A percentile compares a stretch with the other conserved stretches of the same genome.
These are phyloP conservation scores for Euphonia xanthogaster DNA, from an alignment of 2,797 vertebrate species.

Conservation along the genomic window DNA sequence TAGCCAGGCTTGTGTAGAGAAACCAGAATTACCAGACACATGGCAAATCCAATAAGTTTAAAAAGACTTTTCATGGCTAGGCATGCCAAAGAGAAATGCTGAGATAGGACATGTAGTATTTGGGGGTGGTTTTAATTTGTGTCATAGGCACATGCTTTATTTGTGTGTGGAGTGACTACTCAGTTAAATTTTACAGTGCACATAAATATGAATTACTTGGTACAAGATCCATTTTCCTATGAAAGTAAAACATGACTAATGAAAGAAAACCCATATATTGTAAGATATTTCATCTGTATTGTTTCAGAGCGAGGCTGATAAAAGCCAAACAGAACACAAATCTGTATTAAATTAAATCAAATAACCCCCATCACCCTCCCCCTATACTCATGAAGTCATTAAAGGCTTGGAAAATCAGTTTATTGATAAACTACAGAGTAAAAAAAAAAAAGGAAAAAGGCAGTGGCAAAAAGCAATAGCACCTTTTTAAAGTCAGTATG, in stretches of 20 bases:
- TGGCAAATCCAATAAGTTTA: neutral
- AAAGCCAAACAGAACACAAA: constrained; percentile 7
- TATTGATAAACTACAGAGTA: neutral
- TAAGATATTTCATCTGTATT: neutral
- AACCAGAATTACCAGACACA: neutral
- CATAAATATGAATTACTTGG: neutral
- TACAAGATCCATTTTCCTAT: constrained; percentile 14
- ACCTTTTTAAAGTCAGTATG: neutral
- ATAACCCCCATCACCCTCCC: neutral
- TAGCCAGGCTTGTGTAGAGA: neutral
- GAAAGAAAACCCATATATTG: constrained; percentile 23
- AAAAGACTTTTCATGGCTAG: neutral
- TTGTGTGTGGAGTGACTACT: neutral
- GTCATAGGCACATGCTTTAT: neutral
- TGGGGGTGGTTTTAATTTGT: constrained; percentile 25
- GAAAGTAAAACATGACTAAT: constrained; percentile 1
- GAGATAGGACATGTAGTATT: neutral
- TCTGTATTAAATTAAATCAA: constrained; percentile 23
- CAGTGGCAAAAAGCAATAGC: neutral
- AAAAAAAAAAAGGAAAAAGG: neutral
- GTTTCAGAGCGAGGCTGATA: constrained; percentile 16
- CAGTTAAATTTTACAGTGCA: constrained; percentile 23
- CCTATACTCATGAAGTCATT: neutral
- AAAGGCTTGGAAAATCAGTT: neutral
- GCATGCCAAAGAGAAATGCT: neutral